Percentiles rank a stretch among this genome's conserved stretches.
Evolutionary conservation across 2,113 vertebrate genomes (phyloP).

Genomic region (Epinephelus lanceolatus): DNA sequence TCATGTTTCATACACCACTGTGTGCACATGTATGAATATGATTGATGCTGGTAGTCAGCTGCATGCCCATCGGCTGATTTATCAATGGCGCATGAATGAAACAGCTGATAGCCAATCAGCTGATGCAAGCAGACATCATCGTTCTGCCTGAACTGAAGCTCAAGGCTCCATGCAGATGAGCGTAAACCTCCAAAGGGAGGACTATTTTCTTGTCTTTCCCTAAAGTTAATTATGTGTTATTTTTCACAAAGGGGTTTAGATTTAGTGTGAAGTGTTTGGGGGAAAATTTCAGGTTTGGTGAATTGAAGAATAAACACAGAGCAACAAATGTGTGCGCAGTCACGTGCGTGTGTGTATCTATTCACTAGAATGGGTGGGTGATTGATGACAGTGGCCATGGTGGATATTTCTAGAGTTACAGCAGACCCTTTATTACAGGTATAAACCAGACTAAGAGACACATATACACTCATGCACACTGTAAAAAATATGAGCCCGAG

Average conservation of each 20-base stretch:
- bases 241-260: slow-evolving; percentile 21
- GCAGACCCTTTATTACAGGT: slow-evolving; percentile 57
- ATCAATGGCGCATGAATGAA: slow-evolving; percentile 1
- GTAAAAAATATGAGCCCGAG: slow-evolving; percentile 2
- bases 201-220: not conserved
- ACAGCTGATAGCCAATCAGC: slow-evolving; percentile 31
- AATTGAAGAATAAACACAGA: slow-evolving; percentile 32
- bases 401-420: slow-evolving; percentile 63
- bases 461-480: slow-evolving; percentile 23
- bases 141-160: slow-evolving; percentile 1
- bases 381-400: slow-evolving; percentile 55
- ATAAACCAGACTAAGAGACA: slow-evolving; percentile 47
- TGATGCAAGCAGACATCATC: not conserved
- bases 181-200: not conserved
- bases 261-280: slow-evolving; percentile 45
- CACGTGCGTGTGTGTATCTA: slow-evolving; percentile 23
- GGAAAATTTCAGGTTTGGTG: slow-evolving; percentile 45
- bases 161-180: slow-evolving; percentile 16
- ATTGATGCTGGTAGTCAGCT: not conserved
- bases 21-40: slow-evolving; percentile 2
- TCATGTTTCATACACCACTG: not conserved
- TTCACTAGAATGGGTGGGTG: slow-evolving; percentile 34
- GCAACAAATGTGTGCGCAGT: slow-evolving; percentile 22
- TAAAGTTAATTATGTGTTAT: slow-evolving; percentile 41
- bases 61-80: slow-evolving; percentile 6